Evolutionary conservation across 1,140 invertebrate species (phyloP), one percentile per base, ranked within the genome.

Genomic region (Paracyclopina nana): DNA sequence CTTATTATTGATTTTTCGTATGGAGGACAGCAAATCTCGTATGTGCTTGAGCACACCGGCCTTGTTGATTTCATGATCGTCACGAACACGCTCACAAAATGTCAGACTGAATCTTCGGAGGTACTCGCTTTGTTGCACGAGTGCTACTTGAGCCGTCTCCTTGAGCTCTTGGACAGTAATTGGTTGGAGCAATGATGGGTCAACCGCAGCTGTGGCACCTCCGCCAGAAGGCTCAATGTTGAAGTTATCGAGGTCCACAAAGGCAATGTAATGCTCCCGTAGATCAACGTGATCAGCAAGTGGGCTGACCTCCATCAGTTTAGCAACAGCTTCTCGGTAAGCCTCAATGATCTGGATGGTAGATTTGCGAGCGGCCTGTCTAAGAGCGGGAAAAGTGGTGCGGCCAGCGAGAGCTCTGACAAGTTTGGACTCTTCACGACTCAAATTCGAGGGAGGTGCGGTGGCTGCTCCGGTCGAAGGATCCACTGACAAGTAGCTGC

Each of bases 181-280:
- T 45, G 8, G 9, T n/a, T n/a, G n/a, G n/a, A n/a, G n/a, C n/a
- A n/a, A n/a, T n/a, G n/a, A n/a, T n/a, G n/a, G n/a, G n/a, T n/a
- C n/a, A n/a, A 48, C 46, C 25, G 24, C 4, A 3, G 18, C n/a
- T 27, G n/a, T 29, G 22, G 22, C n/a, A 20, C 18, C 28, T 2
- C 16, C 22, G 2, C 12, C 14, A 20, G 12, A 28, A 4, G 12
- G 9, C 6, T 50, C 16, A 2, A 50, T 38, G 14, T 24, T 24
- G 25, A 50, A 50, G 14, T 38, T 31, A n/a, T 31, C 48, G 25
- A 50, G 48, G 11, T 50, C 48, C 31, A 50, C 25, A 38, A 40
- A 50, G 11, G 48, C 48, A n/a, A 50, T 20, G 14, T 50, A 50
- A 50, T 50, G 48, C 26, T 50, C 48, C 48, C 38, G 9, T 9